phyloP scores from a whole-genome alignment of 2,888 invertebrate genomes.

The Brenthis ino region DNA sequence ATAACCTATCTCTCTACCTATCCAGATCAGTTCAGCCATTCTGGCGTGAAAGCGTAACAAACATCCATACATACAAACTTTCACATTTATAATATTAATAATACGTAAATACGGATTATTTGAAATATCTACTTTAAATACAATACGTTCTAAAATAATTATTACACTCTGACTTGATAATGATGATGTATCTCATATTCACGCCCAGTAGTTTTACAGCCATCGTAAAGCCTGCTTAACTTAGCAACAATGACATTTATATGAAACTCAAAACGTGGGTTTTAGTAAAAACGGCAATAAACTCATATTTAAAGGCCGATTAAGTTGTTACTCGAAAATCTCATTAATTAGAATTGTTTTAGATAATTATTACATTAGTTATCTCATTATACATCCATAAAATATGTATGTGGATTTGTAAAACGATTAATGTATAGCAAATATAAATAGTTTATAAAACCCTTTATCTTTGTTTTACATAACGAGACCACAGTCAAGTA shows the following conservation, averaged over 20 bases:
- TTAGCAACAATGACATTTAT: conserved; percentile 7
- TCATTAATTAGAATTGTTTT: conserved; percentile 19
- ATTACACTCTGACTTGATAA: conserved; percentile 2
- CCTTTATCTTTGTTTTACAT: too few species aligned
- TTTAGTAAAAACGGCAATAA: conserved; percentile 1
- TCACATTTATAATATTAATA: too few species aligned
- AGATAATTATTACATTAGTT: conserved; percentile 19
- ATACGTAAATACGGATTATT: too few species aligned
- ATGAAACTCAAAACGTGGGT: not conserved
- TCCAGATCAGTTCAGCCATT: too few species aligned
- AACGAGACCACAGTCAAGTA: too few species aligned
- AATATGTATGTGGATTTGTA: conserved; percentile 5
- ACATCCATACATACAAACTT: too few species aligned
- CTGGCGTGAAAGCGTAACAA: too few species aligned
- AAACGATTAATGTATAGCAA: not conserved
- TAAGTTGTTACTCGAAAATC: conserved; percentile 7
- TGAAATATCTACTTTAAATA: not conserved
- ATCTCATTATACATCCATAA: conserved; percentile 7
- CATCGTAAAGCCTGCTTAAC: conserved; percentile 17
- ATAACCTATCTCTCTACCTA: too few species aligned
- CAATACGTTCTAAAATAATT: conserved; percentile 4
- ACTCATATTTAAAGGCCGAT: conserved; percentile 3
- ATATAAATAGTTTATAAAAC: too few species aligned
- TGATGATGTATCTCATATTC: conserved; percentile 1
- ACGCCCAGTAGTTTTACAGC: conserved; percentile 24